Evolutionary conservation across 1,140 invertebrate genomes (phyloP).

Genomic region (Anadara kagoshimensis): DNA sequence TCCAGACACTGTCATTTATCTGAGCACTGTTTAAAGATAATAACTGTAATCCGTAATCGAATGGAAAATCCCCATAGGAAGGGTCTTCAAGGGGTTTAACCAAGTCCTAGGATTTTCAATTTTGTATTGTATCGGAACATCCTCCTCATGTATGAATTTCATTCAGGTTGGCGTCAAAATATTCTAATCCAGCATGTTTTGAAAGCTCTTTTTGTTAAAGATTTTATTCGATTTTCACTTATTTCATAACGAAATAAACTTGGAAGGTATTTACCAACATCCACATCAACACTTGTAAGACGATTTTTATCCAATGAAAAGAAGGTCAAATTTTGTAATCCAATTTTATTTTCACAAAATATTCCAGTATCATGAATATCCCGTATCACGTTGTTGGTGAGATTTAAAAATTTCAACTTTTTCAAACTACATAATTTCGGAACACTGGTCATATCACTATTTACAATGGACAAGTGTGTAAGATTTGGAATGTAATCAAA

Average conservation of each 20-base stretch:
- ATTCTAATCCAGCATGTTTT: slow-evolving; percentile 1
- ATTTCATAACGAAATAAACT: slow-evolving; percentile 17
- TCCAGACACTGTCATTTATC: slow-evolving; percentile 21
- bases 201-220: slow-evolving; percentile 1
- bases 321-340: slow-evolving; percentile 4
- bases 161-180: slow-evolving; percentile 23
- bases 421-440: slow-evolving; percentile 12
- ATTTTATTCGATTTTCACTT: slow-evolving; percentile 7
- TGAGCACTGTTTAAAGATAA: slow-evolving; percentile 4
- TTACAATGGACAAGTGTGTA: slow-evolving; percentile 10
- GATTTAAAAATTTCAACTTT: slow-evolving; percentile 24
- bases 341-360: slow-evolving; percentile 6
- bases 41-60: slow-evolving; percentile 2
- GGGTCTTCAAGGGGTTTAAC: slow-evolving; percentile 14
- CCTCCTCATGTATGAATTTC: slow-evolving; percentile 1
- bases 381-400: slow-evolving; percentile 30
- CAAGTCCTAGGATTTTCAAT: slow-evolving; percentile 21
- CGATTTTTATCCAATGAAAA: slow-evolving; percentile 30
- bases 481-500: slow-evolving; percentile 25
- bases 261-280: slow-evolving; percentile 1
- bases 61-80: slow-evolving; percentile 9
- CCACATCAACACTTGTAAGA: slow-evolving; percentile 12
- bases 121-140: slow-evolving; percentile 5
- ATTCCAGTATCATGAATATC: background rate
- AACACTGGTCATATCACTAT: slow-evolving; percentile 19